These are phyloP conservation scores for Bimastos eiseni DNA, from an alignment of 2,888 invertebrate genomes.

Conservation along the genomic window DNA sequence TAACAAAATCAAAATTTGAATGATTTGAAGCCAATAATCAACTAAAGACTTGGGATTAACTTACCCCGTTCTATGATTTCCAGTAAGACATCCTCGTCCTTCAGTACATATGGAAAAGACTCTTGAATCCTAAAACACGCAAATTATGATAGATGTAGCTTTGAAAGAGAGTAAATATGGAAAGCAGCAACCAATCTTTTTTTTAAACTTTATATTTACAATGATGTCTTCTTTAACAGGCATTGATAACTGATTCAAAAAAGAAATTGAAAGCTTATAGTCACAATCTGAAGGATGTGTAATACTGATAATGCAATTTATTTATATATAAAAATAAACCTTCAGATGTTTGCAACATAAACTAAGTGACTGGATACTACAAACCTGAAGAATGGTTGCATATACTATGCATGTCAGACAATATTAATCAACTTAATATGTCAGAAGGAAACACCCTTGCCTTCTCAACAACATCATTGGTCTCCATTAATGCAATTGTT, in stretches of 20 bases:
- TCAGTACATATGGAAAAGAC: slow-evolving; percentile 15
- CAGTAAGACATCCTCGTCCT: slow-evolving; percentile 29
- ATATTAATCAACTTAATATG: too few species aligned
- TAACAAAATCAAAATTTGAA: background rate
- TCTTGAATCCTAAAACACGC: slow-evolving; percentile 28
- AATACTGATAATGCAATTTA: background rate
- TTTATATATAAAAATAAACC: too few species aligned
- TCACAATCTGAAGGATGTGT: background rate
- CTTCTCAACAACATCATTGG: background rate
- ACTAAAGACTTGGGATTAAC: background rate
- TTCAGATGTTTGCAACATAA: background rate
- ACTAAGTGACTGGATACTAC: background rate
- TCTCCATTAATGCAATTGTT: background rate
- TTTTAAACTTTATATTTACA: background rate
- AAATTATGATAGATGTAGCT: background rate
- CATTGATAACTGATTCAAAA: background rate
- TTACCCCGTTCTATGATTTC: slow-evolving; percentile 30
- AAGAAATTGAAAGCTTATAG: background rate
- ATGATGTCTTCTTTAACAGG: background rate
- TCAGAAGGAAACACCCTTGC: too few species aligned
- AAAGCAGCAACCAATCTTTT: background rate
- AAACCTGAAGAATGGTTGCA: background rate
- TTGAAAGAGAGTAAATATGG: background rate
- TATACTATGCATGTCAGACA: too few species aligned
- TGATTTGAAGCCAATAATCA: background rate